A percentile compares a stretch with the other conserved stretches of the same genome.
Conservation (phyloP, 2,113 vertebrate species). For the Tor tambroides region DNA sequence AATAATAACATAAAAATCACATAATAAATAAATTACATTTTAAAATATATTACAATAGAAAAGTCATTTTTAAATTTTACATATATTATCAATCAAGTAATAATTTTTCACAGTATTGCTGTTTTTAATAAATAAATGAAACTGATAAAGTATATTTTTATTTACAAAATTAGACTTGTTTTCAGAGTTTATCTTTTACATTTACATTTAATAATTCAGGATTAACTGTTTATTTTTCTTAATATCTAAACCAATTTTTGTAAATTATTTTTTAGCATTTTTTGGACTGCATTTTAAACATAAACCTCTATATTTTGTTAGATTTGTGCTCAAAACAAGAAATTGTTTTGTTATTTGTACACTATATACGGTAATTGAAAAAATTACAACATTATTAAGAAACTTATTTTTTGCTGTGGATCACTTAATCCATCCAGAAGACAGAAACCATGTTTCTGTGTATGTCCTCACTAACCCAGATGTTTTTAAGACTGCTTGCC, state of each 20-base stretch:
- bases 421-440: background rate
- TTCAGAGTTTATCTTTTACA: background rate
- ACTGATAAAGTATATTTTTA: too few species aligned
- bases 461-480: constrained; percentile 65
- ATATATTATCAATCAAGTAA: too few species aligned
- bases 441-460: background rate
- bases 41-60: too few species aligned
- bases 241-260: background rate
- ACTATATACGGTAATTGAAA: background rate
- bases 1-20: too few species aligned
- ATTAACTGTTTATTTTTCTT: background rate
- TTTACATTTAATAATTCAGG: too few species aligned
- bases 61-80: too few species aligned
- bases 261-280: background rate
- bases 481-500: constrained; percentile 71
- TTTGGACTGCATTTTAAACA: background rate
- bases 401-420: background rate
- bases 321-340: background rate
- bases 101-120: too few species aligned
- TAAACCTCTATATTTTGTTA: background rate
- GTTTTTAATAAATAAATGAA: too few species aligned
- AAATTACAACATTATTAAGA: background rate
- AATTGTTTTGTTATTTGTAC: background rate
- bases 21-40: too few species aligned
- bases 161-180: background rate